Conservation (phyloP, 1,140 invertebrate species). For the Nebria ingens region DNA sequence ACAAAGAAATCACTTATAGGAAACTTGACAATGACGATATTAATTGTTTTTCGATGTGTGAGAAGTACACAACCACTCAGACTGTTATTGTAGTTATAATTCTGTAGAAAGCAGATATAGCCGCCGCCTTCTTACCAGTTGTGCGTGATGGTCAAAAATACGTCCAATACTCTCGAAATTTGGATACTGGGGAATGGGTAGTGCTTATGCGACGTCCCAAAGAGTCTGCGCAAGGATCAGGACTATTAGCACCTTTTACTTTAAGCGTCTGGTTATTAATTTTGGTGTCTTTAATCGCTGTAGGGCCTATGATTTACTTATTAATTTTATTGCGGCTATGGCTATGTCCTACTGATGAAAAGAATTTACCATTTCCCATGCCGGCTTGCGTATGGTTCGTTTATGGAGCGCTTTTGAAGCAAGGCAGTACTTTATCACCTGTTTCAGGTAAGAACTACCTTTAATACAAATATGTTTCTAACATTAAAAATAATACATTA, state of each 20-base stretch:
- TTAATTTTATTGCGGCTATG: slow-evolving; percentile 50
- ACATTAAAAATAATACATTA: no score
- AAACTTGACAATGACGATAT: no score
- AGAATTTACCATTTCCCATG: slow-evolving; percentile 47
- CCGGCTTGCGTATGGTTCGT: slow-evolving; percentile 73
- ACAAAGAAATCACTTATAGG: no score
- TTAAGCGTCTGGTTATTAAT: slow-evolving; percentile 67
- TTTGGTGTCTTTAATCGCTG: slow-evolving; percentile 53
- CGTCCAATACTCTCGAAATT: slow-evolving; percentile 50
- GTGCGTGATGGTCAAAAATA: slow-evolving; percentile 43
- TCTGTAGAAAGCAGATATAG: slow-evolving; percentile 59
- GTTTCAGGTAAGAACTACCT: slow-evolving; percentile 49
- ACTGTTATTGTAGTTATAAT: no score
- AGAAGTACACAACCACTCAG: no score
- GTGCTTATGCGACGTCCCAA: slow-evolving; percentile 67
- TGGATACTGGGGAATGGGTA: slow-evolving; percentile 64
- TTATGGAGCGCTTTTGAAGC: slow-evolving; percentile 78
- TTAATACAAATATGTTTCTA: neutral
- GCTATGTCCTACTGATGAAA: slow-evolving; percentile 40
- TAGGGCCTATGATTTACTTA: slow-evolving; percentile 69
- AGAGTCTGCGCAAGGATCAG: slow-evolving; percentile 71
- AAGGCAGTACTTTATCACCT: slow-evolving; percentile 69
- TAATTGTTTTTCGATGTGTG: no score
- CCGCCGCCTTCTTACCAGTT: slow-evolving; percentile 64
- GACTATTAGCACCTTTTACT: slow-evolving; percentile 69